Percentiles rank a stretch among this genome's conserved stretches.
These are phyloP conservation scores for Lytechinus pictus DNA, from an alignment of 35 echinoderm and acorn worm genomes.

Conservation along the genomic window DNA sequence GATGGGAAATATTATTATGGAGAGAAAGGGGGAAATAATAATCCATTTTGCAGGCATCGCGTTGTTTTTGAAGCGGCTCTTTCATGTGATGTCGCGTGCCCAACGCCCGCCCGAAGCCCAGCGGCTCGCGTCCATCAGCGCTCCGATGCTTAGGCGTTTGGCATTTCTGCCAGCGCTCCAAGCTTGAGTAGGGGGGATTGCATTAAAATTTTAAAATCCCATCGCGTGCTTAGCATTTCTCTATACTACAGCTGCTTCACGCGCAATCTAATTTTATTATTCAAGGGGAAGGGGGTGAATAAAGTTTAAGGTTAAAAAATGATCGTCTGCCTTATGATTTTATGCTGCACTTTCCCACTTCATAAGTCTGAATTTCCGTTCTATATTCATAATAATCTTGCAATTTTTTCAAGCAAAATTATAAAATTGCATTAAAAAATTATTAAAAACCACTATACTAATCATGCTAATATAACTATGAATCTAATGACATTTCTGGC, in stretches of 20 bases:
- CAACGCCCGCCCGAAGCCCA: background rate
- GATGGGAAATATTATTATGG: background rate
- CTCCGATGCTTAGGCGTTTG: background rate
- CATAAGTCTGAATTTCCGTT: too few species aligned
- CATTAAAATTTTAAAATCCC: slow-evolving; percentile 6
- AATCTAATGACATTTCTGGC: too few species aligned
- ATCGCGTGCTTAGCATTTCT: background rate
- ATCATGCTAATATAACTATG: too few species aligned
- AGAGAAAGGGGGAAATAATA: background rate
- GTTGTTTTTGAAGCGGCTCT: slow-evolving; percentile 1
- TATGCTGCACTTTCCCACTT: too few species aligned
- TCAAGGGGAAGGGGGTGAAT: background rate
- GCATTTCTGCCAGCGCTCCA: background rate
- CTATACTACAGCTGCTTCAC: background rate
- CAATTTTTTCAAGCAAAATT: too few species aligned
- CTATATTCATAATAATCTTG: too few species aligned
- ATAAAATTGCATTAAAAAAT: too few species aligned
- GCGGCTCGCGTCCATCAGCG: slow-evolving; percentile 3
- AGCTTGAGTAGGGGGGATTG: background rate
- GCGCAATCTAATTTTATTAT: background rate
- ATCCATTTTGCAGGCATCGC: background rate
- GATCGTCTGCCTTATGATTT: background rate
- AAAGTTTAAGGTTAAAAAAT: background rate
- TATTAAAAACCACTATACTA: too few species aligned
- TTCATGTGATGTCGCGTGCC: background rate